These are phyloP conservation scores for Melanaphis sacchari DNA, from an alignment of 1,140 invertebrate species.

Conservation along the genomic window DNA sequence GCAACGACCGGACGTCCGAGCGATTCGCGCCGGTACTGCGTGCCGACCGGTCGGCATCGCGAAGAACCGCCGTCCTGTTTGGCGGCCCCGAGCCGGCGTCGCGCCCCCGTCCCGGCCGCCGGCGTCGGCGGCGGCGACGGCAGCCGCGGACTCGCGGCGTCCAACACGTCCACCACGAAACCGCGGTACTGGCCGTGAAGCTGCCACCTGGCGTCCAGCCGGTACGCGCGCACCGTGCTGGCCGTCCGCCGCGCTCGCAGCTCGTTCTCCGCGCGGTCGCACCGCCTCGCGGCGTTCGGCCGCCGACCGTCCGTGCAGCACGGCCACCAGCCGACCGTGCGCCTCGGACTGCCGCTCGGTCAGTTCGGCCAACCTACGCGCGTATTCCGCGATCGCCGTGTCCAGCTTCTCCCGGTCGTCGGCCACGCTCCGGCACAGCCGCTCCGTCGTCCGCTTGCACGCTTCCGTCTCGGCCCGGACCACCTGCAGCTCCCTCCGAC, in stretches of 20 bases:
- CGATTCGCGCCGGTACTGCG: not conserved
- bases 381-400: not conserved
- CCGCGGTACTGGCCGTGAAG: not conserved
- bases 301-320: not conserved
- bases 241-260: conserved; percentile 3
- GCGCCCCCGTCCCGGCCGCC: no score
- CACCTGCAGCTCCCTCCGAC: conserved; percentile 21
- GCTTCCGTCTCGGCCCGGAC: not conserved
- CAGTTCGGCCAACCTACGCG: not conserved
- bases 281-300: not conserved
- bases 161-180: not conserved
- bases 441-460: not conserved
- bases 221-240: not conserved
- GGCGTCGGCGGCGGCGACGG: no score
- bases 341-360: not conserved
- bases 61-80: conserved; percentile 1
- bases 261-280: not conserved
- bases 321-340: not conserved
- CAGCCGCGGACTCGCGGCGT: no score
- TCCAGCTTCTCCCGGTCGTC: not conserved
- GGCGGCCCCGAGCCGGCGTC: not conserved
- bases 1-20: conserved; percentile 1
- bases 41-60: not conserved
- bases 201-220: not conserved
- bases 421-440: not conserved